Base-by-base conservation (phyloP, 2,888 invertebrate species). In the Mythimna pallens region DNA sequence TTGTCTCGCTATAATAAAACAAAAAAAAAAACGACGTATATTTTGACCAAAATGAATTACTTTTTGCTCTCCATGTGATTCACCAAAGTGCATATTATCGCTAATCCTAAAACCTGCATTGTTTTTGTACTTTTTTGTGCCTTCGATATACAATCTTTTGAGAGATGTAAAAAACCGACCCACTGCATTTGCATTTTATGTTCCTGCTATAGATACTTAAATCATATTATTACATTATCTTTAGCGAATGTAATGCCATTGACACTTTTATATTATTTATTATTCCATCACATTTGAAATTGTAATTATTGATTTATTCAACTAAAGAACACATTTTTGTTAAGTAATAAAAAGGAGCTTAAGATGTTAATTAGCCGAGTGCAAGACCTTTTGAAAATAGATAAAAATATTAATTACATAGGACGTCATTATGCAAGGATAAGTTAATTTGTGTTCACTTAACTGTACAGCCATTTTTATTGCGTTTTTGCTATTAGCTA, bases 21-120 rank as follows among this genome's bases (percentile, higher is more conserved):
- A 1, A 25, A 20, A 57, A 22, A n/a, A 43, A 73, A 73, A 20
- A 34, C 50, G 17, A 47, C 47, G 20, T 17, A 64, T 80, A 70
- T 80, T 75, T 57, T 65, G 58, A 58, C 59, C 65, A 65, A 62
- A 47, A 70, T 73, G 70, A 76, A 70, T 70, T 50, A 65, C 70
- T 80, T 84, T 83, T 83, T 86, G 76, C 66, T 10, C 61, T 70
- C 57, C 54, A 74, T 65, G 73, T 78, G 84, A 85, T 77, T 85
- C 80, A 84, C 70, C 75, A 79, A 85, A 86, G 86, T 86, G 85
- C 73, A 82, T 84, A 70, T 86, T 80, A 86, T 86, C 78, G 61
- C 75, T 79, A 75, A 84, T 77, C 78, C 82, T 79, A 82, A 82
- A 84, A 77, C 74, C 58, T 65, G 64, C 61, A 66, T 61, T 34